These are phyloP conservation scores for Sminthurides bifidus DNA, from an alignment of 1,140 invertebrate genomes.

Conservation along the genomic window DNA sequence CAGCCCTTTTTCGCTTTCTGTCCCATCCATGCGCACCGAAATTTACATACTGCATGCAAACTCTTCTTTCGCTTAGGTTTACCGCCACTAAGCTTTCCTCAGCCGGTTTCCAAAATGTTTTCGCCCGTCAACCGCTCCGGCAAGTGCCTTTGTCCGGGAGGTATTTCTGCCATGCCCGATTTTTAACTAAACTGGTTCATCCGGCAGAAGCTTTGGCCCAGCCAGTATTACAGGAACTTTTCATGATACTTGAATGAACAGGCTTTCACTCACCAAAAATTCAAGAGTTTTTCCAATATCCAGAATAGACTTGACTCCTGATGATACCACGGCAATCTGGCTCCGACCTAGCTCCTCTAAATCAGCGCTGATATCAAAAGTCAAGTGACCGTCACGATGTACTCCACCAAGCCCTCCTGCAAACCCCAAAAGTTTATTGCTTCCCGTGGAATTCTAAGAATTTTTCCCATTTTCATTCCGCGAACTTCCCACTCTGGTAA, in stretches of 20 bases:
- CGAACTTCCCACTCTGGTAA: neutral
- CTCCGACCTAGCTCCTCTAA: slow-evolving; percentile 68
- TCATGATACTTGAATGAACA: neutral
- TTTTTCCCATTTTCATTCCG: no score
- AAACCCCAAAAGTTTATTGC: slow-evolving; percentile 3
- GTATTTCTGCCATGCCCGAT: no score
- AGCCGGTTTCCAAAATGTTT: no score
- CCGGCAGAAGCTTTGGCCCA: no score
- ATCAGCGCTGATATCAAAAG: slow-evolving; percentile 91
- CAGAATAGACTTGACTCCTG: slow-evolving; percentile 93
- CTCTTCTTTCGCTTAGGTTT: no score
- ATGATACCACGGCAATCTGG: slow-evolving; percentile 78
- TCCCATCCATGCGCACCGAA: neutral
- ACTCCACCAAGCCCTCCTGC: slow-evolving; percentile 79
- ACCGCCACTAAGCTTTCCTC: no score
- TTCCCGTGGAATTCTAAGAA: no score
- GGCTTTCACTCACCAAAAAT: slow-evolving; percentile 60
- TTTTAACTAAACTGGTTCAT: no score
- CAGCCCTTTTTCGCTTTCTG: neutral
- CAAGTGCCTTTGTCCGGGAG: no score
- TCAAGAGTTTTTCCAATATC: slow-evolving; percentile 91
- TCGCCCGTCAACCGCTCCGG: no score
- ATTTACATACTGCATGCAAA: slow-evolving; percentile 1
- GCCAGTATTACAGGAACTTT: no score
- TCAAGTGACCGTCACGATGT: slow-evolving; percentile 69